phyloP scores from a whole-genome alignment of 2,797 vertebrate species.

The Capromys pilorides region DNA sequence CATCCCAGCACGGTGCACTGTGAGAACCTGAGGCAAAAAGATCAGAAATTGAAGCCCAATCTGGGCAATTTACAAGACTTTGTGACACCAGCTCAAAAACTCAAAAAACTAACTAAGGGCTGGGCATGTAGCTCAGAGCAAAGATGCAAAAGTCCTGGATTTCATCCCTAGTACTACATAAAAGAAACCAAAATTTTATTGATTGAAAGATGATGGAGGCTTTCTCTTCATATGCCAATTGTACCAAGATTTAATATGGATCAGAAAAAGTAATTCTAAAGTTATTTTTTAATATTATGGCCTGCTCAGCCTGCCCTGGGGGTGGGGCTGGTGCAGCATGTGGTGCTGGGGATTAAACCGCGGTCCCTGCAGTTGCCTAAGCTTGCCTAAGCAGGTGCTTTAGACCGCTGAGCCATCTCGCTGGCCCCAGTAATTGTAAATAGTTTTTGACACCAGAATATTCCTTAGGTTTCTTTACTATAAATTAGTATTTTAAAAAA shows the following conservation, averaged over 20 bases:
- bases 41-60: background rate
- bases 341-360: too few species aligned
- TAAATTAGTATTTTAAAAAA: background rate
- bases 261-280: conserved; percentile 39
- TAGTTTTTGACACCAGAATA: background rate
- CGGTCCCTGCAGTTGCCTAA: too few species aligned
- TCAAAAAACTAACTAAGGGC: background rate
- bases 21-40: background rate
- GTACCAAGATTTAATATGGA: conserved; percentile 38
- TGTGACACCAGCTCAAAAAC: background rate
- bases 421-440: too few species aligned
- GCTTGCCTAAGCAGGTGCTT: too few species aligned
- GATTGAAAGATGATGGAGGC: background rate
- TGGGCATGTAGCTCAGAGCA: background rate
- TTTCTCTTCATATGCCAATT: background rate
- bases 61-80: background rate
- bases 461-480: conserved; percentile 19
- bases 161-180: background rate
- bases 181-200: conserved; percentile 4
- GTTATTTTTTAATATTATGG: background rate
- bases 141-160: background rate
- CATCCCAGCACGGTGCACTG: background rate
- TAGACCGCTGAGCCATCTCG: too few species aligned
- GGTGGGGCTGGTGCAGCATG: too few species aligned
- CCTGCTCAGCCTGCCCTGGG: too few species aligned